A percentile compares a stretch with the other conserved stretches of the same genome.
Conservation (phyloP, 2,113 vertebrate species). For the Andinoacara biseriatus region DNA sequence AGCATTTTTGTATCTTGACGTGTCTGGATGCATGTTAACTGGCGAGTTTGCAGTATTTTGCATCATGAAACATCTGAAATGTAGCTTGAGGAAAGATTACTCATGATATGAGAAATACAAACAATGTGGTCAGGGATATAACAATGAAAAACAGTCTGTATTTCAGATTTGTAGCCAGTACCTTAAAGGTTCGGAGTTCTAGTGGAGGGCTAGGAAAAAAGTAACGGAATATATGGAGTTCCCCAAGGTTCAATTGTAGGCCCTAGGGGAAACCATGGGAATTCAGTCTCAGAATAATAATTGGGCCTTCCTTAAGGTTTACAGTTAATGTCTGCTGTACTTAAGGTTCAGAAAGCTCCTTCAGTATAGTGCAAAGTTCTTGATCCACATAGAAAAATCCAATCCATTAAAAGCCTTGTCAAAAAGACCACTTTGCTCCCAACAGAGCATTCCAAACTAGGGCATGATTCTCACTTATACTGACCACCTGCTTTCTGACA, state of each 20-base stretch:
- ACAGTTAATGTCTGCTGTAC: conserved; percentile 21
- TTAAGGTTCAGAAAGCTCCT: conserved; percentile 43
- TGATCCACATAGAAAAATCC: conserved; percentile 58
- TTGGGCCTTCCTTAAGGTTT: conserved; percentile 27
- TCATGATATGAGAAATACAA: conserved; percentile 11
- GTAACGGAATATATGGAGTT: conserved; percentile 18
- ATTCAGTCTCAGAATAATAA: conserved; percentile 56
- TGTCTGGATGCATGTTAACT: conserved; percentile 35
- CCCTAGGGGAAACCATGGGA: conserved; percentile 32
- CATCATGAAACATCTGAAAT: conserved; percentile 42
- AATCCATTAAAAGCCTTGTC: conserved; percentile 73
- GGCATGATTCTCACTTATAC: conserved; percentile 77
- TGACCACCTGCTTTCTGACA: conserved; percentile 73
- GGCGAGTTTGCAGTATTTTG: conserved; percentile 46
- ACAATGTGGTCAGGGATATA: background rate
- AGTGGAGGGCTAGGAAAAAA: conserved; percentile 8
- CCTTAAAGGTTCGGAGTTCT: background rate
- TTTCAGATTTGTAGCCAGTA: background rate
- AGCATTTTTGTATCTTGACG: conserved; percentile 27
- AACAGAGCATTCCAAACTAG: conserved; percentile 69
- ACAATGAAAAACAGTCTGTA: background rate
- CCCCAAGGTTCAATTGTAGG: conserved; percentile 45
- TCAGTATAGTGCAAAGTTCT: conserved; percentile 50
- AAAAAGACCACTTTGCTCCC: conserved; percentile 67
- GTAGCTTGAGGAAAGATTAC: background rate